Evolutionary conservation across 2,797 vertebrate species (phyloP), one percentile per base, ranked within the genome.

Genomic region (Sebastes taczanowskii): DNA sequence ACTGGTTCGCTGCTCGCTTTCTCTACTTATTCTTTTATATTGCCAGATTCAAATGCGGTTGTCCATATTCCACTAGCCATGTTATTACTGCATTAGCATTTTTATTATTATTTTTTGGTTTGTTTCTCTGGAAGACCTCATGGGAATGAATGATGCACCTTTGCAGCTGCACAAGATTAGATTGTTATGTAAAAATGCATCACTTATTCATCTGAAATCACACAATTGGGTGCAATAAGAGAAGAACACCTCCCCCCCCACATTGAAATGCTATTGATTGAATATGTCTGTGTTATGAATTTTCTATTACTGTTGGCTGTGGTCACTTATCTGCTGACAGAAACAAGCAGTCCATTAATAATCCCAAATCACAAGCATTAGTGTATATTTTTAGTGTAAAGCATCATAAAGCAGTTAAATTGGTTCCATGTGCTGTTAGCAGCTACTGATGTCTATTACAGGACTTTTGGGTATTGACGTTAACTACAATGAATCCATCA

Each of bases 11-110:
- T 11, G 56, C 27, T 78, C 11, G 38, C 38, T 77, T 23, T 29
- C 63, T n/a, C 6, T 6, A 27, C 42, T 71, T 18, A 13, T 7
- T 64, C 52, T 74, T 63, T 70, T 42, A 65, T n/a, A 52, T 7
- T 75, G 58, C 23, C 42, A 72, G 18, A 35, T 72, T 66, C 11
- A 70, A 67, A 71, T 61, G 20, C 27, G 30, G 13, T n/a, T 25
- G 61, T 59, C 20, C 32, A n/a, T 63, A 30, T 29, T 38, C 29
- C 64, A 27, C 11, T 59, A 30, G 52, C 29, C 18, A 0, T 5
- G 14, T 58, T n/a, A 65, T 73, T 22, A 11, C 27, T 10, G 8
- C 18, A 75, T 83, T 80, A 66, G 53, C 74, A 85, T 86, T 77
- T 82, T 66, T 77, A 70, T 77, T 52, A 55, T 58, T 58, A 60